Evolutionary conservation across 2,888 invertebrate genomes (phyloP).

Genomic region (Cosmorhoe ocellata): DNA sequence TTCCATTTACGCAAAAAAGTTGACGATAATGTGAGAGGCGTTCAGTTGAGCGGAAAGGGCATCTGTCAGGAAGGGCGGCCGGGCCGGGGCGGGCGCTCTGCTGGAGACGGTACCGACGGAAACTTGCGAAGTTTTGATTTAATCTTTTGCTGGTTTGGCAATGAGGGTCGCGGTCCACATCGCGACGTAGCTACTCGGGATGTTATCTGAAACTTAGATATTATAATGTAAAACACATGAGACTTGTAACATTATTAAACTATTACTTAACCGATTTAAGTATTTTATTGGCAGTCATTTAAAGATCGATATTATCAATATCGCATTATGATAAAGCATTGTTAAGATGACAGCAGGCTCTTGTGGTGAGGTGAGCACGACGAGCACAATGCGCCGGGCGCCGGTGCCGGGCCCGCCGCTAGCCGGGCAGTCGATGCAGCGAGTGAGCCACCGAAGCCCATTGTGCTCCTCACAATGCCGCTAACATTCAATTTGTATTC

Average conservation of each 20-base stretch:
- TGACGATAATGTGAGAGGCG: slow-evolving; percentile 34
- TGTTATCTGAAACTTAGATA: too few relatives aligned
- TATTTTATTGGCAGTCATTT: too few relatives aligned
- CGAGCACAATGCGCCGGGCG: slow-evolving; percentile 9
- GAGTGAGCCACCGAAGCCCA: slow-evolving; percentile 20
- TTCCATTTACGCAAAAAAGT: slow-evolving; percentile 33
- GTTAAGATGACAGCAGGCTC: too few relatives aligned
- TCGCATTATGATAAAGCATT: too few relatives aligned
- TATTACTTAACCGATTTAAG: too few relatives aligned
- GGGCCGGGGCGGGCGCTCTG: slow-evolving; percentile 12
- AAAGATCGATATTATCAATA: too few relatives aligned
- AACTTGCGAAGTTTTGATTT: slow-evolving; percentile 34
- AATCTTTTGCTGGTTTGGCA: slow-evolving; percentile 34
- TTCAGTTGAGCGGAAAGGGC: slow-evolving; percentile 32
- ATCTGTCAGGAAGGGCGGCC: slow-evolving; percentile 31
- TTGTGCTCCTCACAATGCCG: slow-evolving; percentile 27
- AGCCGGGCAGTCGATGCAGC: slow-evolving; percentile 30
- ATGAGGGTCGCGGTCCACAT: too few relatives aligned
- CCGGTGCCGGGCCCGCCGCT: slow-evolving; percentile 18
- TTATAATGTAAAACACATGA: too few relatives aligned
- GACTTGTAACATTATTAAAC: too few relatives aligned
- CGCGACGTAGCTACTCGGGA: too few relatives aligned
- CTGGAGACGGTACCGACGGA: slow-evolving; percentile 29
- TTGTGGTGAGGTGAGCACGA: too few relatives aligned
- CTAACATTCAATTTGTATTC: slow-evolving; percentile 33